A percentile compares a stretch with the other conserved stretches of the same genome.
Evolutionary conservation across 2,113 vertebrate genomes (phyloP).

Genomic region (Malurus elegans): DNA sequence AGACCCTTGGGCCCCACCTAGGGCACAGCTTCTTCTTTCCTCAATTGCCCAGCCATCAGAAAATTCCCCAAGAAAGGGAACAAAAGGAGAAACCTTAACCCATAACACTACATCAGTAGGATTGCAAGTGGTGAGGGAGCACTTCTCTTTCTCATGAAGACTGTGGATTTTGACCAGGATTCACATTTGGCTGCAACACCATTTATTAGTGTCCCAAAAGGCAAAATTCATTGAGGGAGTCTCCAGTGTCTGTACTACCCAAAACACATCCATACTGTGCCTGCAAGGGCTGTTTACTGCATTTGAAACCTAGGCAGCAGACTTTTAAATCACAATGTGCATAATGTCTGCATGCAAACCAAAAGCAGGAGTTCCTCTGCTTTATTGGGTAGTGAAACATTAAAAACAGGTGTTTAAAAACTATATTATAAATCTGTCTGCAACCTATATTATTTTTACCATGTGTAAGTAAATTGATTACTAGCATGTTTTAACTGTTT

Average conservation of each 20-base stretch:
- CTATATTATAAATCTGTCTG: slow-evolving; percentile 3
- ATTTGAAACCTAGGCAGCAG: not conserved
- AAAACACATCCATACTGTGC: rapidly evolving
- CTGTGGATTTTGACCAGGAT: not conserved
- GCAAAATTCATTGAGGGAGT: not conserved
- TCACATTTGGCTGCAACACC: not conserved
- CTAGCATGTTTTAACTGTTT: not conserved
- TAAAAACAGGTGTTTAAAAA: slow-evolving; percentile 44
- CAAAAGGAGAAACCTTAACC: too few relatives aligned
- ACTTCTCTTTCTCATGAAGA: not conserved
- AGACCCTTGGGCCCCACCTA: too few relatives aligned
- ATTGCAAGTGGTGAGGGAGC: not conserved
- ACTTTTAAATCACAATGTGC: not conserved
- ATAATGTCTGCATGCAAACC: not conserved
- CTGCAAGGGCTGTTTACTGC: not conserved
- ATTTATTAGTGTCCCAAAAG: not conserved
- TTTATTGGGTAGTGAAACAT: slow-evolving; percentile 4
- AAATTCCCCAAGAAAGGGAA: too few relatives aligned
- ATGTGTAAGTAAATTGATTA: not conserved
- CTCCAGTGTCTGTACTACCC: not conserved
- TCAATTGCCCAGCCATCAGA: too few relatives aligned
- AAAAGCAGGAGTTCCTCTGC: not conserved
- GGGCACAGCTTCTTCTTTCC: too few relatives aligned
- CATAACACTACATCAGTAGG: not conserved
- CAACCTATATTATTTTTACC: slow-evolving; percentile 24